Percentiles rank a stretch among this genome's conserved stretches.
Evolutionary conservation across 2,113 vertebrate species (phyloP).

Genomic region (Bufo bufo): DNA sequence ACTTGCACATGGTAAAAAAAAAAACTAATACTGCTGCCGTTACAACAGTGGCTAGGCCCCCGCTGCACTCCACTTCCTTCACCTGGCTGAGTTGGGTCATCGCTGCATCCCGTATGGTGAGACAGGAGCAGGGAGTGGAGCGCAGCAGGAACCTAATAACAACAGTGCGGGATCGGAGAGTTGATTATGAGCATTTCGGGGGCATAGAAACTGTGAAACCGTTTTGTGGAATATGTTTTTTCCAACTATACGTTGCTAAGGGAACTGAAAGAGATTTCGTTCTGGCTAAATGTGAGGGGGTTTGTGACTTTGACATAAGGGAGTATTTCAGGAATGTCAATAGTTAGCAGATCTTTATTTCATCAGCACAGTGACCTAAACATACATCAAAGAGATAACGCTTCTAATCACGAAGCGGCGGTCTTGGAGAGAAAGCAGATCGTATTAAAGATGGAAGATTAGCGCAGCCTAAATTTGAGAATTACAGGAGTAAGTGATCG

Average conservation of each 20-base stretch:
- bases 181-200: too few relatives aligned
- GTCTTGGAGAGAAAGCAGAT: constrained; percentile 7
- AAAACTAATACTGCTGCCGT: too few relatives aligned
- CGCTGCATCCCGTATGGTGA: too few relatives aligned
- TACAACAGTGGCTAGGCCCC: too few relatives aligned
- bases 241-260: not conserved
- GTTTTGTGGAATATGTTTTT: not conserved
- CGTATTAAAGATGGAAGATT: constrained; percentile 33
- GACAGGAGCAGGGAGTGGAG: too few relatives aligned
- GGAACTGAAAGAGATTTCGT: not conserved
- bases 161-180: too few relatives aligned
- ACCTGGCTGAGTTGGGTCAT: too few relatives aligned
- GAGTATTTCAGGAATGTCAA: constrained; percentile 28
- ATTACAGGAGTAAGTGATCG: constrained; percentile 5
- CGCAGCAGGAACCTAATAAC: too few relatives aligned
- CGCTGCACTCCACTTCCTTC: too few relatives aligned
- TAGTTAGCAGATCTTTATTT: constrained; percentile 40
- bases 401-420: not conserved
- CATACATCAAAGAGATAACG: constrained; percentile 46
- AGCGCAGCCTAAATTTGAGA: constrained; percentile 18
- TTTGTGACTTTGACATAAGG: not conserved
- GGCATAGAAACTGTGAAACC: not conserved
- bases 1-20: too few relatives aligned
- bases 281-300: not conserved
- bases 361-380: constrained; percentile 15